Percentiles rank a stretch among this genome's conserved stretches.
These are phyloP conservation scores for Nothura maculosa DNA, from an alignment of 2,797 vertebrate species.

Conservation along the genomic window DNA sequence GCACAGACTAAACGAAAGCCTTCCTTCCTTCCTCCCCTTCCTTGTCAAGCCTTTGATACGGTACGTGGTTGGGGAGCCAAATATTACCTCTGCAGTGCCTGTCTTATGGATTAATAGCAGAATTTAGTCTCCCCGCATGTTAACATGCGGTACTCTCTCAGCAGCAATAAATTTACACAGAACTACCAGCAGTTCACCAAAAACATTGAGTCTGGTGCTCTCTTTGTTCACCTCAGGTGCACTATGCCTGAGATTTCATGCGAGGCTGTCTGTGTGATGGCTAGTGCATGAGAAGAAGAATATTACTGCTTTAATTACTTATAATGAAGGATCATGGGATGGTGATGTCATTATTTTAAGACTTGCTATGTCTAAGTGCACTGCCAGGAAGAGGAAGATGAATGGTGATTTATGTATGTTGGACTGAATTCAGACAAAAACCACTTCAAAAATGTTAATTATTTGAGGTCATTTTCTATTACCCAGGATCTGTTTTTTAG, in stretches of 20 bases:
- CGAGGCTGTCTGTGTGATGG: conserved; percentile 44
- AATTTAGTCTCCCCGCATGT: conserved; percentile 56
- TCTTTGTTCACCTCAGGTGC: conserved; percentile 48
- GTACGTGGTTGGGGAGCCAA: neutral
- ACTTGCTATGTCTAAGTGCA: conserved; percentile 70
- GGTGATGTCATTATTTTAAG: conserved; percentile 74
- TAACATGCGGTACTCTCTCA: conserved; percentile 50
- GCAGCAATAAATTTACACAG: conserved; percentile 56
- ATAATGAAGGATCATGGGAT: conserved; percentile 60
- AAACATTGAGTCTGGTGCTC: conserved; percentile 65
- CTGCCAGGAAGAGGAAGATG: conserved; percentile 72
- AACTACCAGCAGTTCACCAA: conserved; percentile 55
- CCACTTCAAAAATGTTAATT: conserved; percentile 68
- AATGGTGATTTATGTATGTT: conserved; percentile 67
- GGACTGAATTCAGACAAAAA: conserved; percentile 70
- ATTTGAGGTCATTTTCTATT: conserved; percentile 65
- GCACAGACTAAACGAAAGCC: conserved; percentile 54
- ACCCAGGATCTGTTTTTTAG: conserved; percentile 18
- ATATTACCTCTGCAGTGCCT: conserved; percentile 26
- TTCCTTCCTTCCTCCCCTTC: conserved; percentile 11
- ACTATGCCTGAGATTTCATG: neutral
- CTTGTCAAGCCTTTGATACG: neutral
- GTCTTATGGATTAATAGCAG: conserved; percentile 62
- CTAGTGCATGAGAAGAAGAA: neutral
- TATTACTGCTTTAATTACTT: conserved; percentile 70